Evolutionary conservation across 2,888 invertebrate genomes (phyloP), one percentile per base, ranked within the genome.

Genomic region (Pammene aurita): DNA sequence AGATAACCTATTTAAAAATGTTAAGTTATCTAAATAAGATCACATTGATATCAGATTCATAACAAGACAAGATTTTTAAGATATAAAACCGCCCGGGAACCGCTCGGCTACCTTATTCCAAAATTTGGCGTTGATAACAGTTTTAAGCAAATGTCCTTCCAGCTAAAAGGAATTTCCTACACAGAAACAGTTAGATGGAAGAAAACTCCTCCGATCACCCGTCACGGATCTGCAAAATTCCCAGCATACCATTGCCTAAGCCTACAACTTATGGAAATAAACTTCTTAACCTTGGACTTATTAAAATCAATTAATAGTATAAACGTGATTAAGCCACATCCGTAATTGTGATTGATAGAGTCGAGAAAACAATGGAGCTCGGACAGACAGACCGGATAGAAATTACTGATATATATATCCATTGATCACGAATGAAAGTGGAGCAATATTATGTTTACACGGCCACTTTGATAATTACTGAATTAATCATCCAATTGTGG

Each of bases 291-390:
- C 88, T 87, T 88, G 88, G 76, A 78, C 81, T 79, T 80, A 85
- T 84, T 84, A 80, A 81, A 87, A 85, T 85, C 87, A 86, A 88
- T 89, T 88, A 85, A 85, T 84, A 82, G 84, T 83, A 86, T 87
- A 87, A 87, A 87, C 86, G 87, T 84, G 86, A 86, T 88, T 84
- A 87, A 85, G 84, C 85, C 75, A 89, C 86, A 89, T 89, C 89
- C 89, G 91, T 86, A 88, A 90, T 86, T 85, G 83, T 91, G 91
- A 91, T 90, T 83, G 90, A 91, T 90, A 77, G 85, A 78, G 80
- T 71, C 70, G 74, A 67, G 70, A 71, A 60, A 78, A 81, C 82
- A 81, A 80, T 80, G 74, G 76, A 78, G 80, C 56, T 18, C 50
- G 62, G 62, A 67, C 67, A 63, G 62, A 79, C 76, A 63, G 77